Base-by-base conservation (phyloP, 2,113 vertebrate species). In the Ceyx melanurus region DNA sequence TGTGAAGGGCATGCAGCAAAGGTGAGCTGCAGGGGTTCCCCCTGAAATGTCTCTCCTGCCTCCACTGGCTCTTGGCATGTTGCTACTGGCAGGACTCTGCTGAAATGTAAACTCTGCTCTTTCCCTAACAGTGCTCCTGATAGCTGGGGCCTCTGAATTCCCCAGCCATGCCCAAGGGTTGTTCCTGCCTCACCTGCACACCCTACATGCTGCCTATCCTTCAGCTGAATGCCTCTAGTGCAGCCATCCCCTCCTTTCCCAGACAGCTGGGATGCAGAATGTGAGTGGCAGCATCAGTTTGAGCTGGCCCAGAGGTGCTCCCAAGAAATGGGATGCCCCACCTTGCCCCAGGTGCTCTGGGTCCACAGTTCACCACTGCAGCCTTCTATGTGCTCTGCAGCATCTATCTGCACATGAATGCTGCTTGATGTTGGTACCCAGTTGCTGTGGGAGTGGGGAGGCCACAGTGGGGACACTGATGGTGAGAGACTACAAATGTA, bases 31-130 rank as follows among this genome's bases (percentile, higher is more conserved):
- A 0, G n/a, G 68, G 76, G 35, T 81, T 64, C 61, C 77, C 80
- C 0, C 1, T 10, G 43, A n/a, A 66, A n/a, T 1, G 28, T 26
- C 17, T n/a, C 46, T 79, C 42, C 45, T 19, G 56, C 45, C 46
- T 68, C 53, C 1, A 2, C 0, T 1, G 67, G 43, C 5, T 13
- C n/a, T 43, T 0, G 0, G 40, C 74, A 40, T 1, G 4, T 15
- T 1, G 3, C 70, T 62, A 31, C 2, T 2, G 33, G 21, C 17
- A 15, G 25, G 0, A 0, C 11, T 61, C 46, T n/a, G 64, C 40
- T 16, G 46, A 0, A 0, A 3, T 28, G 21, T 6, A 23, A 70
- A 18, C 21, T 6, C 0, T 5, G 60, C 42, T 68, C 62, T 40
- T 75, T 60, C 53, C 54, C 67, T 11, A n/a, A 9, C 26, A 42